Evolutionary conservation across 92 coral and sea anemone genomes (phyloP).

Genomic region (Porites cylindrica): DNA sequence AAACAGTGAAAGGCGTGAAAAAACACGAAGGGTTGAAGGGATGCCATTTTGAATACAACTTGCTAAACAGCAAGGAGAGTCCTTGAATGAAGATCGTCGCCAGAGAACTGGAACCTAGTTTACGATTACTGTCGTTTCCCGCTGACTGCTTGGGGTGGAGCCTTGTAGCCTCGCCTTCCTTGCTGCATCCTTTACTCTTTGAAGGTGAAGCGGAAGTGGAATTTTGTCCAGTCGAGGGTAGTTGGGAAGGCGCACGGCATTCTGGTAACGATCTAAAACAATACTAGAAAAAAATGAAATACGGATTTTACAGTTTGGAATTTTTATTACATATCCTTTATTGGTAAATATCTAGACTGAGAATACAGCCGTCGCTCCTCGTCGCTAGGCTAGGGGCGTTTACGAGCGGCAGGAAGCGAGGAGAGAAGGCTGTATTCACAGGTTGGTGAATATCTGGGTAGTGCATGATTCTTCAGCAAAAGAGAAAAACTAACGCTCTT

Average conservation of each 20-base stretch:
- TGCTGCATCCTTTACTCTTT: conserved; percentile 70
- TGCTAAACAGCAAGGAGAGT: neutral
- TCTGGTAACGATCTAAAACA: conserved; percentile 91
- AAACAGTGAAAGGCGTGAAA: neutral
- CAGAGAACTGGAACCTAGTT: conserved; percentile 47
- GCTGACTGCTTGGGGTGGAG: conserved; percentile 64
- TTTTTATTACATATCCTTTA: neutral
- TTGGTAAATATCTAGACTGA: no score
- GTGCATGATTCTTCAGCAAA: no score
- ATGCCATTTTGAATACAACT: neutral
- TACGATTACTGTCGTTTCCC: conserved; percentile 68
- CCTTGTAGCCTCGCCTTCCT: conserved; percentile 61
- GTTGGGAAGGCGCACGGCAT: conserved; percentile 89
- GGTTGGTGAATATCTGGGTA: no score
- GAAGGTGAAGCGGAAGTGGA: conserved; percentile 83
- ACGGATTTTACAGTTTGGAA: neutral
- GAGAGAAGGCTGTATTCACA: no score
- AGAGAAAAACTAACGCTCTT: no score
- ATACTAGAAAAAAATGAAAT: conserved; percentile 61
- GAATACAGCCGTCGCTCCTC: no score
- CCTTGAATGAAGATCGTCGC: neutral
- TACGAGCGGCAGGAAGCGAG: no score
- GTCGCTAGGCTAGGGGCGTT: no score
- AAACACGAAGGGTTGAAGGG: neutral
- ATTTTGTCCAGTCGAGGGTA: conserved; percentile 92